Percentiles rank a stretch among this genome's conserved stretches.
Conservation (phyloP, 2,888 invertebrate genomes). For the Didymodactylos carnosus region DNA sequence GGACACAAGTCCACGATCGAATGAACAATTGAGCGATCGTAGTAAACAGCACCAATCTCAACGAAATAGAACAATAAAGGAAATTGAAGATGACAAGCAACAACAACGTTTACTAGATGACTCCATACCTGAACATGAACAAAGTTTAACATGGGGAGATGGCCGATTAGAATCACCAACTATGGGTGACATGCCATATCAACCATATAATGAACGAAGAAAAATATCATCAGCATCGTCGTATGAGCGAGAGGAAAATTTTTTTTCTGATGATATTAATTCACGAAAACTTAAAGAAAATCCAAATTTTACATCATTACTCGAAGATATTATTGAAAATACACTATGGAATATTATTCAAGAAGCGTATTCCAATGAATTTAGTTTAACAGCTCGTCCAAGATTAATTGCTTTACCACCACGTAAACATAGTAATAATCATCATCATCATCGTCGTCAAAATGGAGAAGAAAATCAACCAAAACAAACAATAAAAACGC, state of each 20-base stretch:
- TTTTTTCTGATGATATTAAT: too few relatives aligned
- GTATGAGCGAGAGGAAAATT: background rate
- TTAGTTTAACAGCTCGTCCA: slow-evolving; percentile 31
- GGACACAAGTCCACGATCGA: too few relatives aligned
- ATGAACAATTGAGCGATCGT: background rate
- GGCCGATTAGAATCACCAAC: background rate
- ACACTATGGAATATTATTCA: slow-evolving; percentile 28
- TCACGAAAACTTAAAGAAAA: too few relatives aligned
- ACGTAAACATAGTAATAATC: too few relatives aligned
- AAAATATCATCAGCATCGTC: background rate
- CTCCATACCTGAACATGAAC: background rate
- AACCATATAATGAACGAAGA: background rate
- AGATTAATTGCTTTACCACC: slow-evolving; percentile 30
- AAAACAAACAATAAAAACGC: background rate
- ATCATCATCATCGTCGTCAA: background rate
- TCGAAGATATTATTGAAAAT: slow-evolving; percentile 29
- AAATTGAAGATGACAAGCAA: too few relatives aligned
- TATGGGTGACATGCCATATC: too few relatives aligned
- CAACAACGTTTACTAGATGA: background rate
- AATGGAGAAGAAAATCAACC: background rate
- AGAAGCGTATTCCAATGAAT: slow-evolving; percentile 30
- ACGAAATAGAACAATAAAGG: too few relatives aligned
- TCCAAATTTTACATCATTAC: slow-evolving; percentile 13
- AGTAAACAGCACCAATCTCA: background rate
- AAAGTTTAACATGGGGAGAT: background rate